Evolutionary conservation across 2,797 vertebrate species (phyloP), one percentile per base, ranked within the genome.

Genomic region (Leptoclinus maculatus): DNA sequence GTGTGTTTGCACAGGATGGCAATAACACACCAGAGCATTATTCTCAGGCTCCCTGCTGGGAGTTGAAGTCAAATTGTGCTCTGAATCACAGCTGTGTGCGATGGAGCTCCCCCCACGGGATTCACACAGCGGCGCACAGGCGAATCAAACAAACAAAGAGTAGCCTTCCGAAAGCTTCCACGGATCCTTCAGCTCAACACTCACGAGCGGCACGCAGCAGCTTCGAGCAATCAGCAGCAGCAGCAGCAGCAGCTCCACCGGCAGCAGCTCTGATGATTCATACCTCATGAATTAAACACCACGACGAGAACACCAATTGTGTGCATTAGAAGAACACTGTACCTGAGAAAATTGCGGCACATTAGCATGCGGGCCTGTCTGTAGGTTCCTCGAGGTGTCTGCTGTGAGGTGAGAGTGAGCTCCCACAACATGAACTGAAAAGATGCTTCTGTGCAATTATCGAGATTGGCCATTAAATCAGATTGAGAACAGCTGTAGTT

Each of bases 201-300:
- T n/a, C n/a, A 34, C 29, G 60, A 84, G 73, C 51, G 16, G 39
- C 57, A 79, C 57, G 76, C 83, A 72, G 78, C 74, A 80, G 83
- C 78, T 78, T 74, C 54, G 47, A 79, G 79, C 78, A 73, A 1
- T 67, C 77, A 79, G 29, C 47, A 38, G 76, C 74, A 80, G 83
- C 77, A 7, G 32, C 32, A 1, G 70, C 78, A 79, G 29, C 47
- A 34, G 76, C 74, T 68, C 73, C 53, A 32, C 5, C 5, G 13
- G 65, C n/a, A 27, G n/a, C 19, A 39, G 73, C 84, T 88, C 64
- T 88, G 91, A 90, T 87, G 90, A 89, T 86, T 89, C 88, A 88
- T 21, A 71, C 60, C 67, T 91, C 74, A 89, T 90, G 81, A 92
- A 93, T 92, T 90, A 91, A 92, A 90, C 86, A 92, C 78, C 21